Base-by-base conservation (phyloP, 2,888 invertebrate species). In the Amiota minor region DNA sequence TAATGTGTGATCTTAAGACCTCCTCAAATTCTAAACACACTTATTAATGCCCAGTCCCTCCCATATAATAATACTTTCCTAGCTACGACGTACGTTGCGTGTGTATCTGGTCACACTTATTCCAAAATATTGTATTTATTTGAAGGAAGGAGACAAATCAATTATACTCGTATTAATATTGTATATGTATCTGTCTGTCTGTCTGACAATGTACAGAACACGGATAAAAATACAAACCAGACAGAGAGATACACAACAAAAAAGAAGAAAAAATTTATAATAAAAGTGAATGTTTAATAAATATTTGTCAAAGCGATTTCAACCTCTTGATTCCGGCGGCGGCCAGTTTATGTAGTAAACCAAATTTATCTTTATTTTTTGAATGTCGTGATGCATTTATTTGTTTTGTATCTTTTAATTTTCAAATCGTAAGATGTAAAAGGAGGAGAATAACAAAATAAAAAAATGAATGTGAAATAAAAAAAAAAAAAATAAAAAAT, bases 261-360 rank as follows among this genome's bases (percentile, higher is more conserved):
- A n/a, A n/a, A n/a, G n/a, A n/a, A n/a, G n/a, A 45, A 62, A 59
- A 59, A 62, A 62, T 12, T 62, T 35, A 18, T 35, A 68, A 68
- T 53, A 68, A 68, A 68, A 68, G 50, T 49, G 67, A 68, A 68
- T 68, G 50, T 53, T 68, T 50, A 35, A 35, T 35, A 68, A 68
- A 53, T 53, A 50, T 68, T 68, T 68, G 67, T 23, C 65, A 67
- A 67, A 67, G 49, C 16, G 35, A 35, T 6, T 35, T 59, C 59
- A 20, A 1, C 11, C 53, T 16, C 20, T 49, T 16, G 10, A 47
- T 23, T 47, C 12, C 23, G 23, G 23, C 35, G 35, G 35, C 35
- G 35, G 35, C 6, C 4, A 35, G 6, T 35, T 23, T 55, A 56
- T 16, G 56, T 56, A 46, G 18, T 14, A 18, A 47, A 35, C n/a